Percentiles rank a stretch among this genome's conserved stretches.
These are phyloP conservation scores for Eristalis pertinax DNA, from an alignment of 2,888 invertebrate genomes.

Conservation along the genomic window DNA sequence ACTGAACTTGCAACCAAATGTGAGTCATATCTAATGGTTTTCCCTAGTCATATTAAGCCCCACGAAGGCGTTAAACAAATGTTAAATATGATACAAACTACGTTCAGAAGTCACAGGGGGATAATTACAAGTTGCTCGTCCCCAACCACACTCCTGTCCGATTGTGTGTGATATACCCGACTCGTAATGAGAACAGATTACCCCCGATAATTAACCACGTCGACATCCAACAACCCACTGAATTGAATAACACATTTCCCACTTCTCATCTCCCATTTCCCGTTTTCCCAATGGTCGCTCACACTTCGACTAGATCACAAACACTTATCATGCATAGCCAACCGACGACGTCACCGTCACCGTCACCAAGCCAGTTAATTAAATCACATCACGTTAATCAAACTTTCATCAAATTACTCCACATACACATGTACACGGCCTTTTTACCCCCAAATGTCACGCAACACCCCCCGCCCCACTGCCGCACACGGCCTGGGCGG, in stretches of 20 bases:
- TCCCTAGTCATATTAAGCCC: background rate
- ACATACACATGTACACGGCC: conserved; percentile 12
- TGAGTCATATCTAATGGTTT: background rate
- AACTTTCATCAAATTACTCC: conserved; percentile 53
- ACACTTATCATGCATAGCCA: background rate
- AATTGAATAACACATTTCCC: conserved; percentile 19
- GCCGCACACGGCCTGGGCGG: background rate
- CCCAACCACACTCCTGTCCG: background rate
- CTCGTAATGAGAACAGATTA: conserved; percentile 32
- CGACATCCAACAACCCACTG: conserved; percentile 18
- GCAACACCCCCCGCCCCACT: conserved; percentile 3
- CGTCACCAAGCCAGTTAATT: conserved; percentile 58
- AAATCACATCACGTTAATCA: conserved; percentile 61
- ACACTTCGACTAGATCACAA: background rate
- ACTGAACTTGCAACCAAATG: background rate
- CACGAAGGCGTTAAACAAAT: background rate
- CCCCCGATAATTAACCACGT: conserved; percentile 29
- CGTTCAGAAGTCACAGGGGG: background rate
- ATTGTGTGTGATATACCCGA: background rate
- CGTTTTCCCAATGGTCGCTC: conserved; percentile 23
- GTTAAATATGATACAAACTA: background rate
- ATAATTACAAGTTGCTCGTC: background rate
- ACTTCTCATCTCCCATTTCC: too few species aligned
- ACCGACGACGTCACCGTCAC: conserved; percentile 4
- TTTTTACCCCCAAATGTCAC: conserved; percentile 45